Conservation (phyloP, 2,797 vertebrate genomes). For the Distichodus sexfasciatus region DNA sequence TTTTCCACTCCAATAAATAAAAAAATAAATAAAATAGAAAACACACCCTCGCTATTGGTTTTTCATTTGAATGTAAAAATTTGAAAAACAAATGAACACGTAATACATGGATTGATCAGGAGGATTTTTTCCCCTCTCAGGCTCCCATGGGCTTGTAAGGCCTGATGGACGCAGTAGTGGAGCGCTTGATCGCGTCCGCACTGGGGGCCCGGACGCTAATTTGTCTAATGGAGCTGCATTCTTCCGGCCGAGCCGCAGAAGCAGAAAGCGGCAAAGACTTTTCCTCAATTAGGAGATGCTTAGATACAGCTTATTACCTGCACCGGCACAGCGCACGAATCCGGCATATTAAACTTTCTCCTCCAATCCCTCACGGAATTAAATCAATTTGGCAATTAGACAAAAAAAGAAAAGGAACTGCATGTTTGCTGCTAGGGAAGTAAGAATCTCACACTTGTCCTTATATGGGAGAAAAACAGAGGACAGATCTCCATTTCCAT, state of each 20-base stretch:
- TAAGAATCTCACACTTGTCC: background rate
- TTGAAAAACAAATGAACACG: too few relatives aligned
- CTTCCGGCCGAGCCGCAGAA: conserved; percentile 13
- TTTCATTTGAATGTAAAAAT: too few relatives aligned
- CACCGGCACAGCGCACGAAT: background rate
- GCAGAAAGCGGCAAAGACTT: conserved; percentile 11
- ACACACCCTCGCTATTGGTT: too few relatives aligned
- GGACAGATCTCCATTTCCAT: too few relatives aligned
- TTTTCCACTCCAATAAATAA: too few relatives aligned
- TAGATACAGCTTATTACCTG: conserved; percentile 39
- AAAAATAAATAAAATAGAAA: too few relatives aligned
- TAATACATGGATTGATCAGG: too few relatives aligned
- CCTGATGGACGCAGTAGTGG: conserved; percentile 27
- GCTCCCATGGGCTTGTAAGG: background rate
- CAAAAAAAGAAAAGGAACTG: background rate
- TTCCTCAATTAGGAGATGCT: conserved; percentile 30
- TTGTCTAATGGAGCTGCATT: conserved; percentile 40
- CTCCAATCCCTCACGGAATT: background rate
- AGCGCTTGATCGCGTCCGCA: conserved; percentile 33
- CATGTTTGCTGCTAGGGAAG: background rate
- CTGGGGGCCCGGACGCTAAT: conserved; percentile 16
- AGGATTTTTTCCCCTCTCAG: conserved; percentile 29
- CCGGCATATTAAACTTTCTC: conserved; percentile 4
- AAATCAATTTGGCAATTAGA: conserved; percentile 13
- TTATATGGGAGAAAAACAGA: too few relatives aligned